Evolutionary conservation across 1,140 invertebrate species (phyloP), one percentile per base, ranked within the genome.

Genomic region (Euglossa dilemma): DNA sequence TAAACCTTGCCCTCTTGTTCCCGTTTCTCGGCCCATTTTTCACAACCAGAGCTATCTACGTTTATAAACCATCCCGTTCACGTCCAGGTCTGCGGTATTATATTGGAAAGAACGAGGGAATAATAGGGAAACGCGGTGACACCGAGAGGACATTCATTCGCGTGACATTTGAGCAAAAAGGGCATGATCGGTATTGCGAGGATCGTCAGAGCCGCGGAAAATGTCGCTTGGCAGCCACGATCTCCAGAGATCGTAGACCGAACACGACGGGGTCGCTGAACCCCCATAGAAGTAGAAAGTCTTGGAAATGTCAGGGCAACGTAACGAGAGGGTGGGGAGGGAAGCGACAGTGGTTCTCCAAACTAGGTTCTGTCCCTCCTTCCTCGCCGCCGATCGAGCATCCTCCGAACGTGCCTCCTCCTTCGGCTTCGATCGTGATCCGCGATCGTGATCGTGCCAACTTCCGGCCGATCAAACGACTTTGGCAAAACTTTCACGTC

Each of bases 271-370:
- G 90, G 90, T 91, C 89, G 76, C 43, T 84, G 89, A 91, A 91
- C 90, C 85, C 81, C n/a, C 36, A 74, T 89, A 87, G 87, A 92
- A 93, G 92, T 94, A 93, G 93, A 93, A 94, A 93, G 93, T 93
- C 92, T 92, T 93, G 90, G 82, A 93, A 94, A 93, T 94, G 93
- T 93, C 93, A 94, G 91, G 90, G 91, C 91, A 84, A 89, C 70
- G 61, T 28, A 43, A 20, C 59, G 59, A 67, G 59, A 67, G 70
- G 81, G 71, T 76, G 87, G 87, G 86, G 90, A 91, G 91, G 90
- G 93, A 94, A 92, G 91, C 88, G 89, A 90, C 90, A 90, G 91
- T 86, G 88, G 90, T 91, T 92, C 91, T 90, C 88, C 80, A 90
- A 92, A 92, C 85, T 89, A 85, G 89, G 89, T 89, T 91, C 77